These are phyloP conservation scores for Cydia splendana DNA, from an alignment of 1,140 invertebrate species.

Conservation along the genomic window DNA sequence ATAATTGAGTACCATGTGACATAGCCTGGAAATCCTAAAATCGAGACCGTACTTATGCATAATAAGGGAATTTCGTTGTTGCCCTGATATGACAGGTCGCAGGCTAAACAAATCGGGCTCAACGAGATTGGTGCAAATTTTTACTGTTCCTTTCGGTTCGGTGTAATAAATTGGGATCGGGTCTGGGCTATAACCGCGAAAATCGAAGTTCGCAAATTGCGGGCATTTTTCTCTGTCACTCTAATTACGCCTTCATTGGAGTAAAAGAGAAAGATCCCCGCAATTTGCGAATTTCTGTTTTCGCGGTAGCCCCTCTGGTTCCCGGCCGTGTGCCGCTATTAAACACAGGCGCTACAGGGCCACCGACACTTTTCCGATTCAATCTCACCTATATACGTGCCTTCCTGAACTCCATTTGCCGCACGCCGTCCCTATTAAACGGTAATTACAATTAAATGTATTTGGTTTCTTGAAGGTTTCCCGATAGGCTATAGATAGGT, in stretches of 20 bases:
- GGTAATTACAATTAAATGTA: constrained; percentile 3
- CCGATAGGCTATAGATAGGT: not conserved
- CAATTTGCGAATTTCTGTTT: no score
- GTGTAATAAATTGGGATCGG: constrained; percentile 28
- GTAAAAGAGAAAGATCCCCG: no score
- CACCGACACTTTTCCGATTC: constrained; percentile 27
- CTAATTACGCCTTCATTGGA: no score
- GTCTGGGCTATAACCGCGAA: no score
- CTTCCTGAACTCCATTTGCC: constrained; percentile 17
- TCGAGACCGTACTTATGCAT: constrained; percentile 8
- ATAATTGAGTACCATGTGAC: not conserved
- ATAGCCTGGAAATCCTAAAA: constrained; percentile 1
- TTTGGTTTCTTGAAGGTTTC: not conserved
- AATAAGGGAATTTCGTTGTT: constrained; percentile 1
- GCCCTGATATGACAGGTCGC: constrained; percentile 24
- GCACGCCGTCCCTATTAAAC: constrained; percentile 17
- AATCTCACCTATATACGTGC: constrained; percentile 27
- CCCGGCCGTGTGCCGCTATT: not conserved
- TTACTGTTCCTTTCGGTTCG: not conserved
- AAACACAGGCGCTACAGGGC: constrained; percentile 10
- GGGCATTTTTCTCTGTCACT: no score
- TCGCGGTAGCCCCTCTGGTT: no score
- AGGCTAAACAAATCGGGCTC: constrained; percentile 20
- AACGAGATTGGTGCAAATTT: constrained; percentile 7
- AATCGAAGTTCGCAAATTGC: no score